Percentiles rank a stretch among this genome's conserved stretches.
These are phyloP conservation scores for Drosophila seclusa DNA, from an alignment of 2,888 invertebrate species.

Conservation along the genomic window DNA sequence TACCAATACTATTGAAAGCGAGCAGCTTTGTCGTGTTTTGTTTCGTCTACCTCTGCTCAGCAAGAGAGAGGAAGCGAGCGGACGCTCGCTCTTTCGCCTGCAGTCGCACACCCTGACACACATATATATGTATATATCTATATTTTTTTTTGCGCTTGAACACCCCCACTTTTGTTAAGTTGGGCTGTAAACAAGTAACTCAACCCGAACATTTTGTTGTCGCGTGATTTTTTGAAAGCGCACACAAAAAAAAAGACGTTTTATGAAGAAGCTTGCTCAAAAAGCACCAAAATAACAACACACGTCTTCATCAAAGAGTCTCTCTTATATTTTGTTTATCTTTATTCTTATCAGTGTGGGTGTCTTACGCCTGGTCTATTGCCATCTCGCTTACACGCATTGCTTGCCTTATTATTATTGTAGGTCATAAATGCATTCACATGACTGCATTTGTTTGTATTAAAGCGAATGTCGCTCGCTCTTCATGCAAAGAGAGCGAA, in stretches of 20 bases:
- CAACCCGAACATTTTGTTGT: conserved; percentile 42
- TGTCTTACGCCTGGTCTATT: conserved; percentile 35
- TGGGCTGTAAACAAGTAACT: conserved; percentile 30
- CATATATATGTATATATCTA: neutral
- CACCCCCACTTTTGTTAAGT: conserved; percentile 30
- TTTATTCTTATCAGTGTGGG: conserved; percentile 36
- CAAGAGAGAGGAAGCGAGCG: neutral
- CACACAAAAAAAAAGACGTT: conserved; percentile 29
- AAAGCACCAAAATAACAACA: neutral
- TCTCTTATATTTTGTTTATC: conserved; percentile 11
- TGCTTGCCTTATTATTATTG: conserved; percentile 61
- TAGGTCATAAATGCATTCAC: conserved; percentile 78
- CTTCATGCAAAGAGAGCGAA: conserved; percentile 17
- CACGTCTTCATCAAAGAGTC: conserved; percentile 14
- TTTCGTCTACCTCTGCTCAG: conserved; percentile 24
- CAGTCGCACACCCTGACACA: conserved; percentile 44
- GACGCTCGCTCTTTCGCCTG: conserved; percentile 30
- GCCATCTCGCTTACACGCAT: conserved; percentile 36
- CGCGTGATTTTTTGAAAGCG: conserved; percentile 44
- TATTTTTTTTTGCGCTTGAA: conserved; percentile 8
- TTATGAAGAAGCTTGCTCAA: conserved; percentile 3
- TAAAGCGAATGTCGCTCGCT: conserved; percentile 9
- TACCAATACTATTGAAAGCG: conserved; percentile 51
- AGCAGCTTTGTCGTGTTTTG: conserved; percentile 49
- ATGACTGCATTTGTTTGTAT: conserved; percentile 65